Percentiles rank a stretch among this genome's conserved stretches.
phyloP scores from a whole-genome alignment of 2,797 vertebrate species.

The Simalia tracyae region DNA sequence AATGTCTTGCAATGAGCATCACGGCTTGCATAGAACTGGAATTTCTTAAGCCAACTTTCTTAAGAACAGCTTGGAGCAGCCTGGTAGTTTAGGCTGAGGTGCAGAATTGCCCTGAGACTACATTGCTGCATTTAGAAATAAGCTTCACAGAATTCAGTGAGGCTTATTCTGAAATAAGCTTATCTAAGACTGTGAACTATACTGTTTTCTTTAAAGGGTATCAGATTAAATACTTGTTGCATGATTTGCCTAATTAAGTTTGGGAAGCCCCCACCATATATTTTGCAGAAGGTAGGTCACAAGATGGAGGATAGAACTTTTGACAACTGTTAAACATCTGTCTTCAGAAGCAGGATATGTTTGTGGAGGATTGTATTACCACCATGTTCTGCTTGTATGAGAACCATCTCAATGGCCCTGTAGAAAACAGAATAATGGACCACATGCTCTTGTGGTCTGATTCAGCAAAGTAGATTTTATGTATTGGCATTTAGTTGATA shows the following conservation, averaged over 20 bases:
- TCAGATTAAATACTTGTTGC: too few species aligned
- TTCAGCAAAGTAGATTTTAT: not conserved
- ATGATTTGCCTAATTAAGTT: too few species aligned
- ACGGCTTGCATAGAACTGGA: too few species aligned
- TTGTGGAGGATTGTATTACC: not conserved
- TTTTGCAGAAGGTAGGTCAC: not conserved
- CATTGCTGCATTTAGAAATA: not conserved
- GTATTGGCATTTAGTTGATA: not conserved
- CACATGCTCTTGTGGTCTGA: not conserved
- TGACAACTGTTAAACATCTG: not conserved
- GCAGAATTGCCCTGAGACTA: too few species aligned
- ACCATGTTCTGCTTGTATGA: not conserved
- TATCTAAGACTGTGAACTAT: not conserved
- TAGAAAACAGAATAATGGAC: not conserved
- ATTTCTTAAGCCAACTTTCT: too few species aligned
- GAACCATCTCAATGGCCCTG: not conserved
- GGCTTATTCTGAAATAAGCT: not conserved
- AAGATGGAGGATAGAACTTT: not conserved
- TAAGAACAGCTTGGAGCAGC: too few species aligned
- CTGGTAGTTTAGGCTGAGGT: too few species aligned
- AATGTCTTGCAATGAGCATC: too few species aligned
- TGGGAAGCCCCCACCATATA: not conserved
- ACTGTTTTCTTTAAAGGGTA: not conserved
- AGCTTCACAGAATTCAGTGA: not conserved
- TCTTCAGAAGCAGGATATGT: not conserved